Base-by-base conservation (phyloP, 2,888 invertebrate genomes). In the Rhagophthalmus giganteus region DNA sequence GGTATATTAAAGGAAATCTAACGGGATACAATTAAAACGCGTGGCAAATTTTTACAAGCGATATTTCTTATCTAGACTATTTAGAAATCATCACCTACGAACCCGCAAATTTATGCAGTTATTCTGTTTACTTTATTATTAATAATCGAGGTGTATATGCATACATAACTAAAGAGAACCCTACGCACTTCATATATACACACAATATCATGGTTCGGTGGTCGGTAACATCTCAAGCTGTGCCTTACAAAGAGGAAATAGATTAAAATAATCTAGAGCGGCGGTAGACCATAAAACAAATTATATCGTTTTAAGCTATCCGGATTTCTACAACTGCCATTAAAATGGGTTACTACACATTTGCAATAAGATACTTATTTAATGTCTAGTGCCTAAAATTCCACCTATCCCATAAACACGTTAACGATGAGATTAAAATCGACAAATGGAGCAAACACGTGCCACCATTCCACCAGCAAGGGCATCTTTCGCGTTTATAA, bases 251-350 rank as follows among this genome's bases (percentile, higher is more conserved):
- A 56, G 65, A 65, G 66, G 65, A 67, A 67, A 66, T 63, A 64
- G 66, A 66, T 66, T 66, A 64, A 66, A 64, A 65, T 63, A 67
- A 67, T 67, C 65, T 65, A 63, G 60, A 58, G 65, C 59, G 64
- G 63, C 66, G 67, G 65, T 58, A 60, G 66, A 67, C 63, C 67
- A 66, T 66, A 65, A 67, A 66, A 66, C 67, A 64, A 65, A 67
- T 67, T 67, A 7, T 20, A 67, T 63, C 66, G 61, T 65, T 63
- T 59, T 31, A 40, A 33, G 42, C 34, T 39, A 30, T 42, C 41
- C 42, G 41, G 35, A 49, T 59, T 49, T 32, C 42, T 42, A 49
- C 41, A 42, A 42, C 37, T 49, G 31, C 30, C 30, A 42, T 49
- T 49, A 49, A 41, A 49, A 49, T 49, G 49, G 37, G 27, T 49